Conservation (phyloP, 2,797 vertebrate genomes). For the Leptatherina wallacei region DNA sequence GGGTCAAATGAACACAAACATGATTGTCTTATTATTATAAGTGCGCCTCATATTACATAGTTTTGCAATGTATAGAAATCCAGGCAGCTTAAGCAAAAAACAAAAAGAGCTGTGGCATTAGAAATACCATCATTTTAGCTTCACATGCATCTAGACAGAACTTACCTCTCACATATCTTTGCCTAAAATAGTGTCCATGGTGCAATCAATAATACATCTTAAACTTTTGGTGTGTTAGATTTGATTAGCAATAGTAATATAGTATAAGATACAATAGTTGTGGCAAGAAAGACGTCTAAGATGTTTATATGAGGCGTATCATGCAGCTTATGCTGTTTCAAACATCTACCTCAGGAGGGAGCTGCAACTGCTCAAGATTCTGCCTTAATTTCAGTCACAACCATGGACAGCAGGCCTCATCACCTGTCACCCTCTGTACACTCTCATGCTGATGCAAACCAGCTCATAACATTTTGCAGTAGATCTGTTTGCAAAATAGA, state of each 20-base stretch:
- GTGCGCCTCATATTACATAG: neutral
- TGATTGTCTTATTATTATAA: neutral
- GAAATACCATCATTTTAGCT: neutral
- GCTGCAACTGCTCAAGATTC: constrained; percentile 75
- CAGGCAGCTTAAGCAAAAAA: neutral
- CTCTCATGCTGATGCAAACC: neutral
- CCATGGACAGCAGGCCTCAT: constrained; percentile 33
- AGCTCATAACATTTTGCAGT: neutral
- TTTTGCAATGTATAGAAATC: neutral
- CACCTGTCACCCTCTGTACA: constrained; percentile 52
- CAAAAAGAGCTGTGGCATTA: neutral
- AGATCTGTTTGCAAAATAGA: constrained; percentile 5
- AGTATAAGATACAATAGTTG: neutral
- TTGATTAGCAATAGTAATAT: neutral
- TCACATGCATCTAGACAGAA: neutral
- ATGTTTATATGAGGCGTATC: neutral
- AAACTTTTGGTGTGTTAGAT: neutral
- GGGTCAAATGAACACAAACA: constrained; percentile 54
- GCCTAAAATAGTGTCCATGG: neutral
- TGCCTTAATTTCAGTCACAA: constrained; percentile 31
- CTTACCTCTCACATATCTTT: neutral
- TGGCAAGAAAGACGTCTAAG: neutral
- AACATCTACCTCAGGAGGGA: constrained; percentile 76
- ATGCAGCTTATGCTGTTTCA: constrained; percentile 63
- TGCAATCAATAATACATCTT: neutral